Percentiles rank a stretch among this genome's conserved stretches.
These are phyloP conservation scores for Drosophila neonasuta DNA, from an alignment of 2,888 invertebrate genomes.

Conservation along the genomic window DNA sequence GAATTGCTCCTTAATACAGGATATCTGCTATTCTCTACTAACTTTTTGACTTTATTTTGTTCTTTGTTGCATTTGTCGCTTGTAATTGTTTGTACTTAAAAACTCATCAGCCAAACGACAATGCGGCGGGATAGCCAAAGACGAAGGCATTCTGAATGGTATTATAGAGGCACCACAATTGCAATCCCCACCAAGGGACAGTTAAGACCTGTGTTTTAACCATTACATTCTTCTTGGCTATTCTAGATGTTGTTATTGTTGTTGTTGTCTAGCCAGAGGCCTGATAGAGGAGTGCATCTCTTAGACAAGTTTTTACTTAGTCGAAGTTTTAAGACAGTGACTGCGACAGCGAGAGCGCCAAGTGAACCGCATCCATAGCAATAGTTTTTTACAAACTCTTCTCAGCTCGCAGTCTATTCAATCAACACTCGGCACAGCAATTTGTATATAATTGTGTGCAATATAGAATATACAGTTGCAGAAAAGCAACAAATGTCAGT, in stretches of 20 bases:
- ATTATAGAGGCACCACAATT: slow-evolving; percentile 38
- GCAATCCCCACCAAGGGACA: slow-evolving; percentile 41
- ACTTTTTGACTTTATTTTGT: not conserved
- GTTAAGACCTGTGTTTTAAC: slow-evolving; percentile 59
- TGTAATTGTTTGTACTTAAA: slow-evolving; percentile 77
- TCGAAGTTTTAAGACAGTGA: slow-evolving; percentile 3
- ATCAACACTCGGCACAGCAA: slow-evolving; percentile 59
- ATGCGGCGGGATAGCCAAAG: slow-evolving; percentile 47
- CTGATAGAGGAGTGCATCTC: slow-evolving; percentile 34
- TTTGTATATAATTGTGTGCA: slow-evolving; percentile 58
- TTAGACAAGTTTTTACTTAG: slow-evolving; percentile 27
- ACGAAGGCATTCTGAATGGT: slow-evolving; percentile 13
- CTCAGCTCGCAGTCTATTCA: slow-evolving; percentile 49
- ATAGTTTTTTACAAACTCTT: not conserved
- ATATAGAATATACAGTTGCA: slow-evolving; percentile 16
- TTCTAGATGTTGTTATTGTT: not conserved
- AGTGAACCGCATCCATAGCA: slow-evolving; percentile 14
- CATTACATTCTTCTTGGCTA: slow-evolving; percentile 39
- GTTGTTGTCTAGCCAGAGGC: slow-evolving; percentile 39
- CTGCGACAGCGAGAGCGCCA: slow-evolving; percentile 18
- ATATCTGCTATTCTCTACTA: not conserved
- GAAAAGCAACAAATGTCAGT: slow-evolving; percentile 18
- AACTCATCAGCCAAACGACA: slow-evolving; percentile 75
- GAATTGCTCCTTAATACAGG: not conserved
- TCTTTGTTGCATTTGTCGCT: slow-evolving; percentile 57